Evolutionary conservation across 2,797 vertebrate genomes (phyloP).

Genomic region (Miichthys miiuy): DNA sequence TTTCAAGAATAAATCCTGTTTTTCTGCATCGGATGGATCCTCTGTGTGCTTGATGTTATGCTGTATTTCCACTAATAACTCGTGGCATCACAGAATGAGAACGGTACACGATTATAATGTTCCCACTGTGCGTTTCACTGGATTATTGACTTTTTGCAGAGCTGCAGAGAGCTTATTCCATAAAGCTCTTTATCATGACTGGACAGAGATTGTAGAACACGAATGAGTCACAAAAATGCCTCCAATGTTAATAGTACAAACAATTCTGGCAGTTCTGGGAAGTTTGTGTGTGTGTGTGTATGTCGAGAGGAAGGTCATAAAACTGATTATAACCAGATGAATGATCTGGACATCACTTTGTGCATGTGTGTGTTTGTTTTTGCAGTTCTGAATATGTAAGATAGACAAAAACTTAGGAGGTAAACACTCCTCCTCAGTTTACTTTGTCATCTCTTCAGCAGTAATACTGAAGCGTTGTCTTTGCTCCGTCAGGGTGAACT

Average conservation of each 20-base stretch:
- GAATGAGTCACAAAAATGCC: constrained; percentile 36
- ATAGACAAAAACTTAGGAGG: not conserved
- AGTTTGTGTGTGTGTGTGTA: constrained; percentile 17
- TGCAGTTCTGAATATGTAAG: not conserved
- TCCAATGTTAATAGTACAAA: constrained; percentile 14
- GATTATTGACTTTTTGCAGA: constrained; percentile 54
- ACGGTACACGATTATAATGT: constrained; percentile 50
- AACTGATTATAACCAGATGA: constrained; percentile 21
- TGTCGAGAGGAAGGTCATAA: not conserved
- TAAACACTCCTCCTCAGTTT: not conserved
- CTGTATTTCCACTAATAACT: constrained; percentile 37
- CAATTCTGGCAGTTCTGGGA: constrained; percentile 32
- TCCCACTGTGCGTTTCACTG: constrained; percentile 50
- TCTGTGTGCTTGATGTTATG: not conserved
- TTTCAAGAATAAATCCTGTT: not conserved
- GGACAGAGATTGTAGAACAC: constrained; percentile 14
- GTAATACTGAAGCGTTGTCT: constrained; percentile 3
- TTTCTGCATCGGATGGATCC: constrained; percentile 7
- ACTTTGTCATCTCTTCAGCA: constrained; percentile 23
- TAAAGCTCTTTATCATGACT: constrained; percentile 36
- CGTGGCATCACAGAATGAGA: constrained; percentile 20
- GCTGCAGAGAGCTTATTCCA: constrained; percentile 31
- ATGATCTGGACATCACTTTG: constrained; percentile 16
- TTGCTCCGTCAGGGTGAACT: constrained; percentile 22
- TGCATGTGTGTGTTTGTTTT: not conserved